Evolutionary conservation across 2,113 vertebrate genomes (phyloP).

Genomic region (Odontesthes bonariensis): DNA sequence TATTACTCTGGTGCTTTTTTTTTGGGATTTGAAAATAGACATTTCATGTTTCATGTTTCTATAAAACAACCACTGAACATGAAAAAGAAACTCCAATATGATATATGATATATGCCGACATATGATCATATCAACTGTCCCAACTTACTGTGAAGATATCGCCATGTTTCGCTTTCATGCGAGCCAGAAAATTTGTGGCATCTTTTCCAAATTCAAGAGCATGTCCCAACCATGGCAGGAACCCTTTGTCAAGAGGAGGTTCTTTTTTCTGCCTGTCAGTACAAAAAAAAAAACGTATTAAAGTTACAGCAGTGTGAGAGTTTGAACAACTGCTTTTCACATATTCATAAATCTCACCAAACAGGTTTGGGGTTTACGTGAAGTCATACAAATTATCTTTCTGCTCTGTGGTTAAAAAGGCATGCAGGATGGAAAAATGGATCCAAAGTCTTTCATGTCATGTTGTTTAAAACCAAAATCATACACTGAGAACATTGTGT

Average conservation of each 20-base stretch:
- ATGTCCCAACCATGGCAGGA: constrained; percentile 89
- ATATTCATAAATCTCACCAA: constrained; percentile 25
- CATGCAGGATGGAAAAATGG: neutral
- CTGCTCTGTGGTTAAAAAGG: neutral
- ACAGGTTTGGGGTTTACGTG: constrained; percentile 34
- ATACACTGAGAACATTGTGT: neutral
- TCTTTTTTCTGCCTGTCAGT: constrained; percentile 80
- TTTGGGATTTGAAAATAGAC: too few relatives aligned
- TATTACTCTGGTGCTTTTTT: too few relatives aligned
- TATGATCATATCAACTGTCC: too few relatives aligned
- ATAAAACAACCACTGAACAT: too few relatives aligned
- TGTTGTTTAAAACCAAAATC: neutral
- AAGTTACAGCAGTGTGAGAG: neutral
- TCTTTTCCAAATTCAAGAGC: constrained; percentile 89
- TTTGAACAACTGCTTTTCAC: constrained; percentile 2
- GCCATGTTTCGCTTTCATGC: constrained; percentile 90
- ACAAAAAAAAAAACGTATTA: neutral
- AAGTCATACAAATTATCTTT: neutral
- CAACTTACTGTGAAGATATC: constrained; percentile 89
- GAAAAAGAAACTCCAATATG: too few relatives aligned
- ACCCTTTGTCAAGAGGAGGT: constrained; percentile 88
- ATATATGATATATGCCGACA: too few relatives aligned
- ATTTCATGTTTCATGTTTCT: too few relatives aligned
- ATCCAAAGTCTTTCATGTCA: neutral
- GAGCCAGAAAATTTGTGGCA: constrained; percentile 83